A percentile compares a stretch with the other conserved stretches of the same genome.
phyloP scores from a whole-genome alignment of 2,888 invertebrate species.

The Eristalis arbustorum region DNA sequence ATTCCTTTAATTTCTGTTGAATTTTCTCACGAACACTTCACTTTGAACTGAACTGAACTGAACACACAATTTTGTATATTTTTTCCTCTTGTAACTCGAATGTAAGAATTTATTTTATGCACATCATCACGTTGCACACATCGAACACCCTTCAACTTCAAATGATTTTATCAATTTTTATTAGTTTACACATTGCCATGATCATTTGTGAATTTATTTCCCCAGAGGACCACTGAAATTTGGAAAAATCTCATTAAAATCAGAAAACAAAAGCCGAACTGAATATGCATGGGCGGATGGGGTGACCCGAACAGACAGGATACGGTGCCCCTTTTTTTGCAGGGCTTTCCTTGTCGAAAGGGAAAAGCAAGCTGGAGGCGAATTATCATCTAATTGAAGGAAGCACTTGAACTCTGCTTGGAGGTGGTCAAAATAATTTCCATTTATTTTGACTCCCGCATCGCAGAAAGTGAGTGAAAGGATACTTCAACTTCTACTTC shows the following conservation, averaged over 20 bases:
- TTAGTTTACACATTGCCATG: conserved; percentile 36
- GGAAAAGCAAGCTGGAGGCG: not conserved
- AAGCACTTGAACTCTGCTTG: not conserved
- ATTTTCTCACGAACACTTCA: not conserved
- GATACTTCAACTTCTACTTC: conserved; percentile 35
- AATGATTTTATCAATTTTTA: conserved; percentile 37
- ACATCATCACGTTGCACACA: conserved; percentile 23
- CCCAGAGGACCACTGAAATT: not conserved
- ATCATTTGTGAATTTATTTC: not conserved
- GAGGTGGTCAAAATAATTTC: not conserved
- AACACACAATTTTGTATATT: not conserved
- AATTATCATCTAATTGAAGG: not conserved
- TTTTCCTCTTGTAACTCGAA: conserved; percentile 15
- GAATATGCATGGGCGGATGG: not conserved
- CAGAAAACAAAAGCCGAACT: not conserved
- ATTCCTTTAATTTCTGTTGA: not conserved
- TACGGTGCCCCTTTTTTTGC: not conserved
- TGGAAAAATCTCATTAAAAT: not conserved
- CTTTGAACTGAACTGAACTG: not conserved
- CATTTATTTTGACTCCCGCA: conserved; percentile 19
- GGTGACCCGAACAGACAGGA: not conserved
- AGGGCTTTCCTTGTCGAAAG: not conserved
- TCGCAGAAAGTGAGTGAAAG: conserved; percentile 26
- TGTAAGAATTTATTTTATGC: conserved; percentile 22
- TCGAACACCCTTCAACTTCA: conserved; percentile 29